A percentile compares a stretch with the other conserved stretches of the same genome.
Evolutionary conservation across 2,888 invertebrate genomes (phyloP).

Genomic region (Noctua comes): DNA sequence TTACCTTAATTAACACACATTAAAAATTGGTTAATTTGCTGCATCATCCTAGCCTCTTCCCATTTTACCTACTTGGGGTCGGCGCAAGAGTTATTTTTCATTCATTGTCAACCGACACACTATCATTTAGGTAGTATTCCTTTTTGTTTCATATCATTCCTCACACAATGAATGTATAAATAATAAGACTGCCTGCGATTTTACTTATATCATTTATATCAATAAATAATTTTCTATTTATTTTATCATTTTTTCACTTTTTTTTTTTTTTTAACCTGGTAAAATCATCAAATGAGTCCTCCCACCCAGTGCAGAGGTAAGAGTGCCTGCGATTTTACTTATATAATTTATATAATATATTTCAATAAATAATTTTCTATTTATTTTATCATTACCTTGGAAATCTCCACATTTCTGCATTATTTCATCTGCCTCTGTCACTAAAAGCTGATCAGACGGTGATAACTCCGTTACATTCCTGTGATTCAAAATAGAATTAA

Average conservation of each 20-base stretch:
- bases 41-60: neutral
- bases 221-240: neutral
- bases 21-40: neutral
- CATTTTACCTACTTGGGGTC: neutral
- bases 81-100: neutral
- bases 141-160: neutral
- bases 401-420: slow-evolving; percentile 84
- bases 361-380: too few relatives aligned
- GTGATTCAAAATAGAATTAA: slow-evolving; percentile 28
- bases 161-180: neutral
- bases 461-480: slow-evolving; percentile 79
- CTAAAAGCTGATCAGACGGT: slow-evolving; percentile 78
- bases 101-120: neutral
- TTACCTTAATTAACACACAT: neutral
- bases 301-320: too few relatives aligned
- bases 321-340: neutral
- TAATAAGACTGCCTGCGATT: neutral
- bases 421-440: slow-evolving; percentile 86
- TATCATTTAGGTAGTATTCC: neutral
- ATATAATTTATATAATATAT: neutral
- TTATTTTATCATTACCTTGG: slow-evolving; percentile 74
- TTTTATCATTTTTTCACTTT: too few relatives aligned
- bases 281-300: too few relatives aligned
- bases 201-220: neutral
- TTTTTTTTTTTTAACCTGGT: too few relatives aligned